Evolutionary conservation across 2,113 vertebrate species (phyloP), one percentile per base, ranked within the genome.

Genomic region (Cyanistes caeruleus): DNA sequence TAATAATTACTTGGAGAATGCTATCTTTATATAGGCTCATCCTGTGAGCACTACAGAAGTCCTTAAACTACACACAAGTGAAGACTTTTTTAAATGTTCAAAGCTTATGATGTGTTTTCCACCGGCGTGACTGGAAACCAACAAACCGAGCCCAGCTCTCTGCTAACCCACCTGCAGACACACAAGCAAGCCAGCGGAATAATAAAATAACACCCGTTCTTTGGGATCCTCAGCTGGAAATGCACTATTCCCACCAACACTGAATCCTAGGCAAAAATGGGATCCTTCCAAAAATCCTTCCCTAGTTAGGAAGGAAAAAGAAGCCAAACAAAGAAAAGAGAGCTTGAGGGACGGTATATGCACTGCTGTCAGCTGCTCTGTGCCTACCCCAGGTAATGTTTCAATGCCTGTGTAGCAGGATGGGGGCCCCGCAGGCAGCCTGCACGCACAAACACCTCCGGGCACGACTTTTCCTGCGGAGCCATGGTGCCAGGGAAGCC

Each of bases 261-360:
- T 3, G 20, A 68, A 46, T 3, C 5, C 6, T 2, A 18, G 6
- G 22, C 8, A 28, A 49, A 82, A 44, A 12, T 0, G 9, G 33
- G 15, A 35, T 5, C 39, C 39, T 39, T 39, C 11, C 39, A 39
- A 39, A 39, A 39, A 39, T 39, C 39, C 39, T 12, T 39, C 39
- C 39, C 11, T 39, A 48, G 43, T 2, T 2, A 7, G 16, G 5
- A 41, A 13, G 4, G 2, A 8, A 13, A 24, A 27, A 6, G 27
- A 10, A 13, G 1, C 0, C 31, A 12, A 16, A 15, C 0, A 30
- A 72, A 0, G 16, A 35, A n/a, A 15, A 0, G 3, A 18, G 27
- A 28, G 28, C 27, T 10, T 16, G 9, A 7, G 13, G 10, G 13
- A 18, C 24, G 10, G 24, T 0, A 9, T 0, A 7, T 0, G 19